phyloP scores from a whole-genome alignment of 23 tunicate species.

The Botrylloides violaceus region DNA sequence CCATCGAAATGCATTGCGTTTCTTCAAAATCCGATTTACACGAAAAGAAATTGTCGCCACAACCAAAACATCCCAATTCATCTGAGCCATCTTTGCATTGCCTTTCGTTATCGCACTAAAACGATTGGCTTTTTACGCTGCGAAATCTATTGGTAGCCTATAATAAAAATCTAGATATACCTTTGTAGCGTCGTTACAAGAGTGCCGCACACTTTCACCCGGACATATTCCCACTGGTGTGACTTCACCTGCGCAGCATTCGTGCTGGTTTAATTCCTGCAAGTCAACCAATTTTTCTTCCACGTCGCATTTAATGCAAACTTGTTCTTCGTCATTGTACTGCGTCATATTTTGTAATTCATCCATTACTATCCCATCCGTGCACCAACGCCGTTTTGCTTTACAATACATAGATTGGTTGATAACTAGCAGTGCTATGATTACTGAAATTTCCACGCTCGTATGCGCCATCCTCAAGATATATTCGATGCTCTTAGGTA shows the following conservation, averaged over 20 bases:
- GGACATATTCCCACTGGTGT: constrained; percentile 27
- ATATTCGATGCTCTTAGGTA: too few relatives aligned
- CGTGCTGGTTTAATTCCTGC: constrained; percentile 9
- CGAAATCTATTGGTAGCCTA: background rate
- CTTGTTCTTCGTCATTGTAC: constrained; percentile 12
- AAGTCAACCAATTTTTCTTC: constrained; percentile 9
- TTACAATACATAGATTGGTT: background rate
- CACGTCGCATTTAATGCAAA: constrained; percentile 23
- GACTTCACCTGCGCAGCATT: constrained; percentile 49
- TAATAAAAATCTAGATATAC: background rate
- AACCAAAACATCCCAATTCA: constrained; percentile 53
- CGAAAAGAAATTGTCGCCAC: constrained; percentile 36
- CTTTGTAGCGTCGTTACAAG: background rate
- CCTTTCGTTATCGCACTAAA: constrained; percentile 65
- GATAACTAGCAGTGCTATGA: background rate
- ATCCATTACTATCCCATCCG: background rate
- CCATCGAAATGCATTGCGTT: constrained; percentile 27
- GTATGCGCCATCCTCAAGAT: background rate
- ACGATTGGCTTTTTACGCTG: background rate
- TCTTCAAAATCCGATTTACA: constrained; percentile 25
- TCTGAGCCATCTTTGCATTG: constrained; percentile 70
- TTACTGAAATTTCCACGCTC: background rate
- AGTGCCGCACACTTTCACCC: background rate
- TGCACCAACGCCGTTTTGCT: background rate
- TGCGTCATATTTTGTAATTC: background rate